phyloP scores from a whole-genome alignment of 1,140 invertebrate species.

The Antheraea mylitta region DNA sequence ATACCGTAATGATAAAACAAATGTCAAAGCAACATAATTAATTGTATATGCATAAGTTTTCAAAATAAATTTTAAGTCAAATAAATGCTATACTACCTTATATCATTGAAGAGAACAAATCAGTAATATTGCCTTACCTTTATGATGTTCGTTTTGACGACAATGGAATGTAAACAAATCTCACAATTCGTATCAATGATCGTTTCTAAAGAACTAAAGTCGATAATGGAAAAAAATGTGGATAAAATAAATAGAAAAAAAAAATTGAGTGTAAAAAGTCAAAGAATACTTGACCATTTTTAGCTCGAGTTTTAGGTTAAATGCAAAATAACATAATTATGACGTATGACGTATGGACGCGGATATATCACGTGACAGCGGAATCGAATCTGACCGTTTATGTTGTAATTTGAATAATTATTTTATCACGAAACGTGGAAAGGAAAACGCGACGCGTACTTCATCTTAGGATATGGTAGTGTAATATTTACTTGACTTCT shows the following conservation, averaged over 20 bases:
- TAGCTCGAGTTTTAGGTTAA: constrained; percentile 69
- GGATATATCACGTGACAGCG: constrained; percentile 36
- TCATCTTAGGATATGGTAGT: constrained; percentile 77
- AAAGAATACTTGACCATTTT: constrained; percentile 79
- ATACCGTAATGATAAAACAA: background rate
- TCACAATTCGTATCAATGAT: constrained; percentile 48
- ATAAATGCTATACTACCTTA: constrained; percentile 80
- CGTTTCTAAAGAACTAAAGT: constrained; percentile 54
- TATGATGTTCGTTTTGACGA: constrained; percentile 58
- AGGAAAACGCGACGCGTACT: constrained; percentile 28
- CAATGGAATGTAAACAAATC: constrained; percentile 66
- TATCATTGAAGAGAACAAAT: constrained; percentile 50
- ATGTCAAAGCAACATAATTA: constrained; percentile 33
- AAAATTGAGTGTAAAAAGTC: constrained; percentile 80
- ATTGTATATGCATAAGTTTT: constrained; percentile 16
- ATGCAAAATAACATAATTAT: constrained; percentile 69
- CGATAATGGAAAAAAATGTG: constrained; percentile 38
- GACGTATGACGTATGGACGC: constrained; percentile 34
- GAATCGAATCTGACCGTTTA: constrained; percentile 28
- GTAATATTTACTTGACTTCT: constrained; percentile 81
- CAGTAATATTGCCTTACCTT: constrained; percentile 68
- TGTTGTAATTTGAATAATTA: background rate
- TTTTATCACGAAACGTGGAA: constrained; percentile 8
- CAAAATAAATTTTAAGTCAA: constrained; percentile 55
- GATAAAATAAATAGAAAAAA: constrained; percentile 27